Base-by-base conservation (phyloP, 2,113 vertebrate genomes). In the Cettia cetti region DNA sequence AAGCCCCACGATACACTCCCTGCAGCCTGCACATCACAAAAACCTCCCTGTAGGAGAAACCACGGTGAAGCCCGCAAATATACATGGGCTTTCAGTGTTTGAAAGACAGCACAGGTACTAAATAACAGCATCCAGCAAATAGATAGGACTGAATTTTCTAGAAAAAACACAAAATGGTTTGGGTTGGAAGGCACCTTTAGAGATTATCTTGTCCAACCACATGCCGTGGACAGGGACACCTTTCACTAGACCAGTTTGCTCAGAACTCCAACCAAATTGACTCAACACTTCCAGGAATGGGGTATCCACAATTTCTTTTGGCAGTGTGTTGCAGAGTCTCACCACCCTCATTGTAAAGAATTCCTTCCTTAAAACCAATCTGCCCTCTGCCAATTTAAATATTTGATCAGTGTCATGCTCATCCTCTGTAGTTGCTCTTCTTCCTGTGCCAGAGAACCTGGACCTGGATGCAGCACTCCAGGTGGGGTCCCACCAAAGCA, bases 381-480 rank as follows among this genome's bases (percentile, higher is more conserved):
- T 57, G 37, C 30, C 3, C 3, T 68, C 35, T 54, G 78, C 60
- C 39, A 63, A 9, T n/a, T 90, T 44, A 68, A 65, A 79, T 31
- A 39, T 35, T 5, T 7, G 35, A 60, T 33, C 27, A 44, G 57
- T 11, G 53, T 47, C 4, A 11, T 27, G 40, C 1, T 37, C 27
- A 31, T 33, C 21, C 6, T 50, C 22, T 56, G 26, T 6, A 13
- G 30, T 4, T 0, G 0, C 30, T 92, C 22, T 37, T 22, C 3
- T 20, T 60, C 45, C 3, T 66, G 9, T 52, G 26, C 9, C 80
- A 23, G 3, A 30, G 37, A 4, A 0, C 6, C 26, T 8, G 7
- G 30, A 65, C 8, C 22, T 47, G 52, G n/a, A 56, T 0, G 3
- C 19, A 54, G 35, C 3, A 2, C 5, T 60, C 1, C 31, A 13